Conservation (phyloP, 2,113 vertebrate genomes). For the Sinocyclocheilus anshuiensis region DNA sequence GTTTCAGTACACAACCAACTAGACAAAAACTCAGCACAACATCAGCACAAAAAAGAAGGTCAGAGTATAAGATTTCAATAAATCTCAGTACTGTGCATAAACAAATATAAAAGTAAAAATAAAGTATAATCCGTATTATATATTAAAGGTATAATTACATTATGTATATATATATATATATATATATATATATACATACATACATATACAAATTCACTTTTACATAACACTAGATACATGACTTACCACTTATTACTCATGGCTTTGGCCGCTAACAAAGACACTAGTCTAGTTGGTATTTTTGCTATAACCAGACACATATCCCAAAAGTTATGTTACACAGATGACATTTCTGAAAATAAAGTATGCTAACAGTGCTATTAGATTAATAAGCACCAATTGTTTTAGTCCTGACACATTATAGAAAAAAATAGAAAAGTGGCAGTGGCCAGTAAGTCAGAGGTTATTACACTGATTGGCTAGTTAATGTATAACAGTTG, state of each 20-base stretch:
- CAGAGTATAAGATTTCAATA: too few species aligned
- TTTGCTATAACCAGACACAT: not conserved
- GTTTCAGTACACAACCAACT: slow-evolving; percentile 87
- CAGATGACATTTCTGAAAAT: not conserved
- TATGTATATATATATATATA: too few species aligned
- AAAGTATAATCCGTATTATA: too few species aligned
- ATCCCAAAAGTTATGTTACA: not conserved
- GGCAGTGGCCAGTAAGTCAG: not conserved
- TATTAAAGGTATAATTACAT: too few species aligned
- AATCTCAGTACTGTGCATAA: too few species aligned
- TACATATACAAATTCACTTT: too few species aligned
- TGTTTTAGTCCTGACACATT: not conserved
- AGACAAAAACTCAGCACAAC: slow-evolving; percentile 57
- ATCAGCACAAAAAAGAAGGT: not conserved
- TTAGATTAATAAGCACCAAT: not conserved
- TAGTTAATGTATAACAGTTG: slow-evolving; percentile 24
- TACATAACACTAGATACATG: not conserved
- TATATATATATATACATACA: too few species aligned
- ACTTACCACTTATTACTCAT: slow-evolving; percentile 91
- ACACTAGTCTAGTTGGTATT: slow-evolving; percentile 87
- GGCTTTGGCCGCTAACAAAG: slow-evolving; percentile 86
- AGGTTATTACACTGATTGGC: not conserved
- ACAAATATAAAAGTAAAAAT: too few species aligned
- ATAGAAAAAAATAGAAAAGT: too few species aligned
- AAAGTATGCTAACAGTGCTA: not conserved